Evolutionary conservation across 2,113 vertebrate genomes (phyloP), one percentile per base, ranked within the genome.

Genomic region (Mixornis gularis): DNA sequence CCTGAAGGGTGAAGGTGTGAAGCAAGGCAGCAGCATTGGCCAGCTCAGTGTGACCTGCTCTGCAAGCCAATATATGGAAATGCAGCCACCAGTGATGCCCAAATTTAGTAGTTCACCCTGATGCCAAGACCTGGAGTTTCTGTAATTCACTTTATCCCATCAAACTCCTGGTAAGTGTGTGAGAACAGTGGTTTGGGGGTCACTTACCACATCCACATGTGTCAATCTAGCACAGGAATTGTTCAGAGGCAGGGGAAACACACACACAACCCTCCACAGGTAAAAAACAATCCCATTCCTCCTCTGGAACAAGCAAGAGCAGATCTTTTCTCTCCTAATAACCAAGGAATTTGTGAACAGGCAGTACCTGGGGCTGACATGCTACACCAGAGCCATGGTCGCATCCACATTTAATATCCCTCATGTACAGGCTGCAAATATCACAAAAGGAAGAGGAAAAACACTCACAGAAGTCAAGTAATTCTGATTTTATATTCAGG

Each of bases 401-500:
- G 1, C 82, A 76, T 53, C 66, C 79, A 18, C 63, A 4, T 74
- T 66, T n/a, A n/a, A 77, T 6, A 16, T 0, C 17, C 79, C 74
- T 79, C 4, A 53, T 2, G 78, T 20, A 51, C 40, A 84, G 69
- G 89, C 83, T 94, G 82, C 55, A 74, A 55, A 62, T 66, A 32
- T 3, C 70, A 87, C 73, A 82, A 69, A 95, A 95, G 92, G 92
- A 95, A 95, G 79, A 94, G 95, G 92, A 96, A 95, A 92, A 96
- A 95, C 95, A 96, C 95, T 95, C 95, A 95, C 92, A 95, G 82
- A 21, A 82, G 95, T 73, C 85, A 91, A 89, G 79, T 73, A 63
- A 92, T 95, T 96, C 81, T 65, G 93, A 94, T 94, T 96, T 96
- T 96, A 96, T 96, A 96, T 96, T 96, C 93, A 95, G 93, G 72